Evolutionary conservation across 2,888 invertebrate genomes (phyloP).

Genomic region (Limenitis camilla): DNA sequence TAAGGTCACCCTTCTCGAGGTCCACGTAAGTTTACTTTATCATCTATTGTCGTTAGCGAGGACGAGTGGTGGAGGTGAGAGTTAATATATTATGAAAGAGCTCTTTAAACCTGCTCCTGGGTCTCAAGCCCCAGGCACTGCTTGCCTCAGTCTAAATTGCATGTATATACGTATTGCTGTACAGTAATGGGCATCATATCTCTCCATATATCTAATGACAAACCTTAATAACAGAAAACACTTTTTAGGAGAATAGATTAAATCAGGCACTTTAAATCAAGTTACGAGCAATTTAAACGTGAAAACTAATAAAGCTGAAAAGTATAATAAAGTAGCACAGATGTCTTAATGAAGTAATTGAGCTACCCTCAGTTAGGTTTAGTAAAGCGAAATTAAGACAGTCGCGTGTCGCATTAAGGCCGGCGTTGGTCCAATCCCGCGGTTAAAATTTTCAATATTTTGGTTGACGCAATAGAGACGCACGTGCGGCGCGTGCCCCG

Average conservation of each 20-base stretch:
- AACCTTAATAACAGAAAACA: slow-evolving; percentile 5
- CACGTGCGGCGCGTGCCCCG: slow-evolving; percentile 67
- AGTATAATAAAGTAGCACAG: slow-evolving; percentile 2
- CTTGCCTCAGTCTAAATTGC: too few relatives aligned
- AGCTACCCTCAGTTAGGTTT: slow-evolving; percentile 49
- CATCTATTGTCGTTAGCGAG: too few relatives aligned
- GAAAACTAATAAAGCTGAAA: neutral
- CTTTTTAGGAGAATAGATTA: slow-evolving; percentile 5
- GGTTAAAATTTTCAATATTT: slow-evolving; percentile 73
- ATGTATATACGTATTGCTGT: too few relatives aligned
- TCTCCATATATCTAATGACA: too few relatives aligned
- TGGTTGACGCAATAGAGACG: slow-evolving; percentile 41
- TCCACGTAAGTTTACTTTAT: too few relatives aligned
- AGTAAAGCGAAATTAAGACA: slow-evolving; percentile 56
- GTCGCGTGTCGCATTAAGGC: slow-evolving; percentile 61
- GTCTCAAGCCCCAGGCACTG: too few relatives aligned
- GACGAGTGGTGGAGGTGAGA: too few relatives aligned
- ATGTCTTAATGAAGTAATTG: slow-evolving; percentile 16
- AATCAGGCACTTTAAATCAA: neutral
- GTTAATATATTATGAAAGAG: too few relatives aligned
- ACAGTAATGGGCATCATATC: too few relatives aligned
- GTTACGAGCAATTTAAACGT: neutral
- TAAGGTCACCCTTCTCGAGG: too few relatives aligned
- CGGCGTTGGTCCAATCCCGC: slow-evolving; percentile 38
- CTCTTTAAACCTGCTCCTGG: too few relatives aligned